Evolutionary conservation across 2,113 vertebrate species (phyloP).

Genomic region (Gymnobelideus leadbeateri): DNA sequence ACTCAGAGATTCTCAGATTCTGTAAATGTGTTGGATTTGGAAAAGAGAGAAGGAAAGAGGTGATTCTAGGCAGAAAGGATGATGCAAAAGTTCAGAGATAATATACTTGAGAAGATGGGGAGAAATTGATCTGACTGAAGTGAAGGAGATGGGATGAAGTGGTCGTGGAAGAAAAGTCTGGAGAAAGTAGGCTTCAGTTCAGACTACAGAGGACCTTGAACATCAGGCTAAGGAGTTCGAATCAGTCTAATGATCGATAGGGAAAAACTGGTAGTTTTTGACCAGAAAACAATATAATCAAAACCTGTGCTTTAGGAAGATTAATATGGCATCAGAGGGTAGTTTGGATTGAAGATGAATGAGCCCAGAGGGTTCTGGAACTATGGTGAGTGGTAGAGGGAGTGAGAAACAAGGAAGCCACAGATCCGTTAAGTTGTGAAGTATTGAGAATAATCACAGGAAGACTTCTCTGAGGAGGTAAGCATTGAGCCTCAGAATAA

Average conservation of each 20-base stretch:
- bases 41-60: not conserved
- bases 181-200: not conserved
- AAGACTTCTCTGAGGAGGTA: not conserved
- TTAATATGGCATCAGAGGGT: not conserved
- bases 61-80: not conserved
- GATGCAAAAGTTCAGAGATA: not conserved
- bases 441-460: not conserved
- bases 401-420: not conserved
- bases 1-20: not conserved
- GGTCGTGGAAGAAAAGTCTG: not conserved
- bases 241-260: not conserved
- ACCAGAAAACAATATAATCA: not conserved
- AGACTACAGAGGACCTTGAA: not conserved
- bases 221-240: not conserved
- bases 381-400: not conserved
- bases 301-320: not conserved
- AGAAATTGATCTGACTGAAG: not conserved
- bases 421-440: not conserved
- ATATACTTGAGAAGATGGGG: not conserved
- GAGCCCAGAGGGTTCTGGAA: not conserved
- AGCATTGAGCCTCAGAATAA: not conserved
- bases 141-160: not conserved
- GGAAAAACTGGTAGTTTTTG: not conserved
- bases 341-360: not conserved
- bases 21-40: not conserved